Base-by-base conservation (phyloP, 2,888 invertebrate species). In the Cinara cedri region DNA sequence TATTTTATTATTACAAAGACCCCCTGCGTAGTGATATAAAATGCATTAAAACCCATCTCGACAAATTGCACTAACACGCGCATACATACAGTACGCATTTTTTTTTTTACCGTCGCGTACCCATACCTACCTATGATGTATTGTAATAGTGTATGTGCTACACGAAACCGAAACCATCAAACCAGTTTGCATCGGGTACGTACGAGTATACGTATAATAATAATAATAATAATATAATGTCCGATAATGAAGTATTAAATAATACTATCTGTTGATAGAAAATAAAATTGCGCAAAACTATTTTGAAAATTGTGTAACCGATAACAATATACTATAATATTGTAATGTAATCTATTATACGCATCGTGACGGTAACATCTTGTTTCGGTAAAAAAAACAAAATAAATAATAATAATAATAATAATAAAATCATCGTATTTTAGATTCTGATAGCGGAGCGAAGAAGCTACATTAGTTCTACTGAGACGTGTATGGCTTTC, bases 41-140 rank as follows among this genome's bases (percentile, higher is more conserved):
- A 70, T 78, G 68, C 68, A 78, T 78, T 68, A 78, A 78, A 78
- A 78, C 34, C 55, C 76, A 60, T 55, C 76, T 49, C 76, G 57
- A 78, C 76, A 60, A 78, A 78, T 68, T 78, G 68, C 57, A 49
- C 68, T 68, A 78, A 57, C 68, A 34, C 49, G 24, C 65, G 10
- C n/a, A 21, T 19, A 26, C 44, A 10, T 13, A 1, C 21, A 6
- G 16, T 14, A 68, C 19, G 34, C 34, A 49, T 24, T 54, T 34
- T 34, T 34, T 34, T 34, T 34, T 34, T 34, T 21, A 42, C 62
- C 1, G 46, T 10, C 6, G 16, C 10, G 46, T 26, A 60, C 34
- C 42, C 16, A 16, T 9, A 14, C 10, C 1, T n/a, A 57, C 19
- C 14, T 34, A 4, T 13, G 49, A 34, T 34, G 6, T 34, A 34